Base-by-base conservation (phyloP, 2,113 vertebrate genomes). In the Rutilus rutilus region DNA sequence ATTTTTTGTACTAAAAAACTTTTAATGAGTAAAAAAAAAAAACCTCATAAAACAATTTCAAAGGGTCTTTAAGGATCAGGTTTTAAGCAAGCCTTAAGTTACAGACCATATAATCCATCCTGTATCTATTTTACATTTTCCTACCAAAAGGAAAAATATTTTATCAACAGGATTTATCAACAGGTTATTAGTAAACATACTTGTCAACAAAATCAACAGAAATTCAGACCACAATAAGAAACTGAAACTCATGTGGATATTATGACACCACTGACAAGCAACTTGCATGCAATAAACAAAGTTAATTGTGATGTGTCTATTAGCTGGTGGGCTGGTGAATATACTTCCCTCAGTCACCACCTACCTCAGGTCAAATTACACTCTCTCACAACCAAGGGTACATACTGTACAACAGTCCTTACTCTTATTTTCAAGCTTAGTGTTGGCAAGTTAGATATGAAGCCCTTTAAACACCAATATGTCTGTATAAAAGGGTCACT, bases 351-450 rank as follows among this genome's bases (percentile, higher is more conserved):
- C 30, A 39, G 76, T 78, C 25, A 15, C 30, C 50, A 21, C 30
- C 52, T 79, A 79, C 33, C 6, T 25, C 23, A 80, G n/a, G 25
- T 64, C 42, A 64, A 45, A 27, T 80, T 64, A 64, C 78, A 30
- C 59, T 19, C 52, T 39, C 50, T 39, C 5, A 12, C 50, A 57
- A 23, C 27, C 30, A 33, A 23, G 5, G 19, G 12, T 59, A 60
- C 25, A 23, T 78, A 21, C 30, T 21, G 30, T 52, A 50, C 52
- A 78, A 59, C 5, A n/a, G 15, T 60, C 33, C 21, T 42, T 39
- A 54, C 3, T 30, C 54, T 7, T 36, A 79, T 60, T 9, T 62
- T 25, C 8, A 62, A 9, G 33, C 33, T 42, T 62, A 79, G 23
- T 3, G 19, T 7, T 8, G 2, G 2, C 8, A 23, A 57, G 54